Percentiles rank a stretch among this genome's conserved stretches.
These are phyloP conservation scores for Nylanderia fulva DNA, from an alignment of 1,140 invertebrate species.

Conservation along the genomic window DNA sequence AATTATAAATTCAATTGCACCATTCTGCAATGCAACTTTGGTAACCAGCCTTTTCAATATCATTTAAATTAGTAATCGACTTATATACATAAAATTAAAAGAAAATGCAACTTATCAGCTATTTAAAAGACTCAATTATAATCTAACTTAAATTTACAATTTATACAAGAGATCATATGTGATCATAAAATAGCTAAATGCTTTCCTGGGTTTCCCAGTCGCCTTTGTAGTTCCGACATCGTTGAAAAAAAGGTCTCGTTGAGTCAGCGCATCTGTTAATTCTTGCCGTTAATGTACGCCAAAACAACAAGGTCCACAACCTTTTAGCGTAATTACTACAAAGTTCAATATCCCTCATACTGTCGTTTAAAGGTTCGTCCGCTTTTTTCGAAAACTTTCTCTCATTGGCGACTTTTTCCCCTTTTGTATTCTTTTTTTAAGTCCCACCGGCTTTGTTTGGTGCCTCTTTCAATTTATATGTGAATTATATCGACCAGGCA, in stretches of 20 bases:
- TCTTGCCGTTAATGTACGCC: slow-evolving; percentile 1
- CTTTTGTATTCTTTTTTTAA: neutral
- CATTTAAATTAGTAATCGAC: neutral
- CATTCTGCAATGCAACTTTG: slow-evolving; percentile 16
- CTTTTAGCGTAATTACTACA: slow-evolving; percentile 42
- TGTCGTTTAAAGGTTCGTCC: neutral
- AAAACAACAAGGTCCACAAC: slow-evolving; percentile 11
- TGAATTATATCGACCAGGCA: neutral
- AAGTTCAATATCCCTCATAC: slow-evolving; percentile 8
- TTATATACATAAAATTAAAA: neutral
- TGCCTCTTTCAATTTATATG: neutral
- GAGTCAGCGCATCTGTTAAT: slow-evolving; percentile 1
- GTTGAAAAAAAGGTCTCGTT: neutral
- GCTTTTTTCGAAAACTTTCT: neutral
- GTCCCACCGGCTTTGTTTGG: slow-evolving; percentile 16
- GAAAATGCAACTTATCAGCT: neutral
- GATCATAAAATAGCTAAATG: neutral
- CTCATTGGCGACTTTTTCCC: neutral
- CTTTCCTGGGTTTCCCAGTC: neutral
- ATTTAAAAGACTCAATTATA: neutral
- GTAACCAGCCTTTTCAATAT: slow-evolving; percentile 36
- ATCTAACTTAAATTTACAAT: neutral
- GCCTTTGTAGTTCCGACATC: neutral
- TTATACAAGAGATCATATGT: slow-evolving; percentile 19
- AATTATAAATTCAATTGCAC: slow-evolving; percentile 19